Evolutionary conservation across 2,888 invertebrate species (phyloP).

Genomic region (Orthosia gracilis): DNA sequence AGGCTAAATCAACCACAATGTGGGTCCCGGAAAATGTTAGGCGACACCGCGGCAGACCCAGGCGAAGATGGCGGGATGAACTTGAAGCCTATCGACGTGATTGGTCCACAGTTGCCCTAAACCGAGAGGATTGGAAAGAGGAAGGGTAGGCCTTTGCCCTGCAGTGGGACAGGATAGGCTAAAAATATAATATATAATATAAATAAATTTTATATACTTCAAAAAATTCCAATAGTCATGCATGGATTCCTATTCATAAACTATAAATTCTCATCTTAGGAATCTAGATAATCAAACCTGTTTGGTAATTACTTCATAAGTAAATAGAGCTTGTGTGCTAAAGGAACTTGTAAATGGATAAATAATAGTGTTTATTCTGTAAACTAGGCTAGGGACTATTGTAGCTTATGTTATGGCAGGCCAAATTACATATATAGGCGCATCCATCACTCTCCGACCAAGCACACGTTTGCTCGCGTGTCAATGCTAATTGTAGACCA

Average conservation of each 20-base stretch:
- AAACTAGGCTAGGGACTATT: background rate
- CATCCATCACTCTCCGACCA: background rate
- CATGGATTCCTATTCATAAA: background rate
- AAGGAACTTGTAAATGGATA: slow-evolving; percentile 4
- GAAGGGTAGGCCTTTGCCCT: no score
- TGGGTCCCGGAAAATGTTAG: no score
- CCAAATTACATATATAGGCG: background rate
- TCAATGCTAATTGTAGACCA: background rate
- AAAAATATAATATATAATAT: no score
- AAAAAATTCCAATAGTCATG: background rate
- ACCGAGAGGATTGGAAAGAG: no score
- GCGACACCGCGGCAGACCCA: no score
- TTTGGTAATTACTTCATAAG: slow-evolving; percentile 7
- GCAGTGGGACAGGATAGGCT: no score
- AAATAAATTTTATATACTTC: no score
- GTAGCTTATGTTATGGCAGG: background rate
- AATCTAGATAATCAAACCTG: slow-evolving; percentile 1
- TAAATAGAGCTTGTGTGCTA: slow-evolving; percentile 23
- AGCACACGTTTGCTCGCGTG: background rate
- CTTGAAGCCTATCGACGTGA: no score
- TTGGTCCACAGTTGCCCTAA: no score
- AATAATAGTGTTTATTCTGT: background rate
- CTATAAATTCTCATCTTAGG: background rate
- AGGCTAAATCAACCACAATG: no score
- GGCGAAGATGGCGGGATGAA: no score